Evolutionary conservation across 1,140 invertebrate genomes (phyloP).

Genomic region (Anastrepha obliqua): DNA sequence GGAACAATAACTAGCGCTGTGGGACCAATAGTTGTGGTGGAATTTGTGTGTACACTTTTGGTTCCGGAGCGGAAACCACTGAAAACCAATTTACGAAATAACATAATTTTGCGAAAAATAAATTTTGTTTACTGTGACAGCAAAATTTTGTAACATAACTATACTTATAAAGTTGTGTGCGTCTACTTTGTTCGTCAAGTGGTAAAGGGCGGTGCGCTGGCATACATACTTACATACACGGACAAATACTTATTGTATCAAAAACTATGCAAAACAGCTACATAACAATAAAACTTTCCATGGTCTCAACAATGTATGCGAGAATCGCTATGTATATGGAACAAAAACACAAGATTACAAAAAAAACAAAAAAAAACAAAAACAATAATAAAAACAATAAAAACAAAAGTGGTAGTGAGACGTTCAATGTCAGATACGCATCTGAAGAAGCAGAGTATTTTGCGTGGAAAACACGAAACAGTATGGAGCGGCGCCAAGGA

Average conservation of each 20-base stretch:
- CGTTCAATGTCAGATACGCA: too few relatives aligned
- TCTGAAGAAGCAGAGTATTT: too few relatives aligned
- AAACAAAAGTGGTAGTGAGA: too few relatives aligned
- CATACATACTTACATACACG: background rate
- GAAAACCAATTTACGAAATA: slow-evolving; percentile 49
- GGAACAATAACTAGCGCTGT: slow-evolving; percentile 26
- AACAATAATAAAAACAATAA: too few relatives aligned
- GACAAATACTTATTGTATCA: background rate
- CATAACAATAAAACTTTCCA: background rate
- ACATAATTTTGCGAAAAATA: slow-evolving; percentile 50
- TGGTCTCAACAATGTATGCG: too few relatives aligned
- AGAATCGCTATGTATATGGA: too few relatives aligned
- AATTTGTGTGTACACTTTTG: slow-evolving; percentile 24
- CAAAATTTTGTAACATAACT: slow-evolving; percentile 12
- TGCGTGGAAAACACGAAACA: too few relatives aligned
- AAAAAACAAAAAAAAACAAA: too few relatives aligned
- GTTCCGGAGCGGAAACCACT: slow-evolving; percentile 44
- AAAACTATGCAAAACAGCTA: slow-evolving; percentile 42
- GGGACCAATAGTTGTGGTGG: slow-evolving; percentile 17
- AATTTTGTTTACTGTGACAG: slow-evolving; percentile 34
- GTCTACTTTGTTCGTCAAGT: background rate
- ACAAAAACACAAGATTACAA: too few relatives aligned
- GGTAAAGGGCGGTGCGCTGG: background rate
- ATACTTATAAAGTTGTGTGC: background rate
- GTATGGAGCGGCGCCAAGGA: too few relatives aligned